Evolutionary conservation across 2,888 invertebrate genomes (phyloP), one percentile per base, ranked within the genome.

Genomic region (Criorhina ranunculi): DNA sequence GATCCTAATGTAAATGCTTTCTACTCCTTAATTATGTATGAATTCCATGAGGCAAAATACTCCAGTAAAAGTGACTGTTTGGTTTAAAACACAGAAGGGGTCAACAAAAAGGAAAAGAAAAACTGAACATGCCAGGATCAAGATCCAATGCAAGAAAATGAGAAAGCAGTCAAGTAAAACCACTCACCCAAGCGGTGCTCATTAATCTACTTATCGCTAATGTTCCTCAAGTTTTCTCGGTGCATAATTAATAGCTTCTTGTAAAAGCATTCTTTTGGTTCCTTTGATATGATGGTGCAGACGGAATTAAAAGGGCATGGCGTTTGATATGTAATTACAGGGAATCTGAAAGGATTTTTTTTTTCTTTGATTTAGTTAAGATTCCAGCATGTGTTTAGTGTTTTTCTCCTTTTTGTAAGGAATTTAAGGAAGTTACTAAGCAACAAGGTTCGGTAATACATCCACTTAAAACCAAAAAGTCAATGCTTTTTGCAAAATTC

Each of bases 191-290:
- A 72, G 60, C 72, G 60, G 60, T 53, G 51, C 51, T 72, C 60
- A 60, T 72, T 62, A 72, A 72, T 72, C 60, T 72, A 72, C 60
- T 72, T 62, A 72, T 53, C 42, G 51, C 51, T 62, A 62, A 72
- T 72, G 60, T 53, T 42, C 60, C 29, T 51, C 60, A 72, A 72
- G 72, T 72, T 51, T 62, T 60, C 60, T 31, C 12, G 11, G 53
- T 62, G 60, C 72, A 72, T 72, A 72, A 72, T 72, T 72, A 72
- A 72, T 72, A 53, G 60, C 37, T 31, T 42, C 31, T 33, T n/a
- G 49, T 62, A 31, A 51, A 40, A 72, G 72, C 31, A 51, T 72
- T 53, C 66, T 66, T 72, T 53, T 60, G 19, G 9, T 33, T 72
- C 42, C 37, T 40, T 67, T 51, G 66, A 51, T 66, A 6, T 4